Conservation (phyloP, 2,888 invertebrate species). For the Drosophila prostipennis region DNA sequence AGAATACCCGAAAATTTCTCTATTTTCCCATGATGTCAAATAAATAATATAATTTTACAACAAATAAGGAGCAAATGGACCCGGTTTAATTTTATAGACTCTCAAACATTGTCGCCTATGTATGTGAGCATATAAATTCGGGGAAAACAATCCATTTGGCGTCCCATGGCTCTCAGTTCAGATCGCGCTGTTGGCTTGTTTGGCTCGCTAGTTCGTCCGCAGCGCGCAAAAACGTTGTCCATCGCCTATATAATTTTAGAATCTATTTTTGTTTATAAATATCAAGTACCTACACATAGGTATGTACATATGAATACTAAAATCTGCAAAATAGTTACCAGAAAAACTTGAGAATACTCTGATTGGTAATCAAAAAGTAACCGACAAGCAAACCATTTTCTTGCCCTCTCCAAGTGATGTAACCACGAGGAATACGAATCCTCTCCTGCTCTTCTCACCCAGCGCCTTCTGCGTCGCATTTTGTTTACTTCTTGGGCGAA, state of each 20-base stretch:
- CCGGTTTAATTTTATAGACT: not conserved
- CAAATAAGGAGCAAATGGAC: not conserved
- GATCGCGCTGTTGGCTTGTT: constrained; percentile 39
- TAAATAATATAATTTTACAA: not conserved
- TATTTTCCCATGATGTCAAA: not conserved
- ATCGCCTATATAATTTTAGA: constrained; percentile 58
- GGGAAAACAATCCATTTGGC: constrained; percentile 38
- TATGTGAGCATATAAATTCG: not conserved
- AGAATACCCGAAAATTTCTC: not conserved
- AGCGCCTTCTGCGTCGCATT: constrained; percentile 63
- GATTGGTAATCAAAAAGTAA: too few relatives aligned
- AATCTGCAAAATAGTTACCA: not conserved
- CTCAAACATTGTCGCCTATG: not conserved
- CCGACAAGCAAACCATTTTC: not conserved
- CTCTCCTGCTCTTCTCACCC: constrained; percentile 16
- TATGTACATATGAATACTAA: not conserved
- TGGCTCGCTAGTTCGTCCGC: constrained; percentile 29
- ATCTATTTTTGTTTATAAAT: constrained; percentile 59
- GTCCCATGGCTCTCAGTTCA: constrained; percentile 61
- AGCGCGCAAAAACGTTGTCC: constrained; percentile 28
- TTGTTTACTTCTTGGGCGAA: constrained; percentile 43
- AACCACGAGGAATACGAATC: constrained; percentile 33
- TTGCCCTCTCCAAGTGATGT: constrained; percentile 56
- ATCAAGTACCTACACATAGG: constrained; percentile 9
- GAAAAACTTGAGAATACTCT: not conserved